These are phyloP conservation scores for Campoplex capitator DNA, from an alignment of 2,888 invertebrate genomes.

Conservation along the genomic window DNA sequence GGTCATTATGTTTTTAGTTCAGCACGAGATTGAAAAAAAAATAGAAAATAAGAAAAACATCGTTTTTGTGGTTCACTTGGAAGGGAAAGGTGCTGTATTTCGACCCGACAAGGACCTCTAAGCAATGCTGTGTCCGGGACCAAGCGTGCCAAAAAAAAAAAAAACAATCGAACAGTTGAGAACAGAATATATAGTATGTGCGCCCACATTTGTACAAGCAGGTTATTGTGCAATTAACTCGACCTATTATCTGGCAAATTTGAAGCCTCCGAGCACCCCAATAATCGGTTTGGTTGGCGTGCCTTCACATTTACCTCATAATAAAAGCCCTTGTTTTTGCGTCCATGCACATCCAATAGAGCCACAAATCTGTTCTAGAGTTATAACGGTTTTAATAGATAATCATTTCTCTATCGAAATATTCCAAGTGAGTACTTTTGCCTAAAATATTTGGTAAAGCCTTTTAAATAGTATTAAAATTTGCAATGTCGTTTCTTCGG, in stretches of 20 bases:
- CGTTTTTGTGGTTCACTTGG: not conserved
- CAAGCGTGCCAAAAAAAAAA: slow-evolving; percentile 14
- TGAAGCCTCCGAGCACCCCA: not conserved
- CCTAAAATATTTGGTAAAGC: not conserved
- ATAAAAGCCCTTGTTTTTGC: not conserved
- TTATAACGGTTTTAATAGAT: not conserved
- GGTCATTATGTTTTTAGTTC: slow-evolving; percentile 38
- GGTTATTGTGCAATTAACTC: not conserved
- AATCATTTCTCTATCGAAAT: not conserved
- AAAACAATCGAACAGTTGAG: slow-evolving; percentile 32
- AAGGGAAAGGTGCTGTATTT: not conserved
- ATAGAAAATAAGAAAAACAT: not conserved
- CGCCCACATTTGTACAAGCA: not conserved
- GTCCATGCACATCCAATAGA: not conserved
- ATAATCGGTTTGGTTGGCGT: not conserved
- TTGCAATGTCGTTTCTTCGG: too few species aligned
- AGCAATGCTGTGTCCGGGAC: not conserved
- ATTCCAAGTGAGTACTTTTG: not conserved
- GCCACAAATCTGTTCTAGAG: not conserved
- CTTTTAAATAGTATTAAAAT: too few species aligned
- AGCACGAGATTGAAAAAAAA: not conserved
- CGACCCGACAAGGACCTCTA: not conserved
- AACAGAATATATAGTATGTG: not conserved
- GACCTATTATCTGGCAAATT: not conserved
- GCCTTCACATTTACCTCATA: not conserved